Percentiles rank a stretch among this genome's conserved stretches.
Evolutionary conservation across 2,113 vertebrate genomes (phyloP).

Genomic region (Tinamus guttatus): DNA sequence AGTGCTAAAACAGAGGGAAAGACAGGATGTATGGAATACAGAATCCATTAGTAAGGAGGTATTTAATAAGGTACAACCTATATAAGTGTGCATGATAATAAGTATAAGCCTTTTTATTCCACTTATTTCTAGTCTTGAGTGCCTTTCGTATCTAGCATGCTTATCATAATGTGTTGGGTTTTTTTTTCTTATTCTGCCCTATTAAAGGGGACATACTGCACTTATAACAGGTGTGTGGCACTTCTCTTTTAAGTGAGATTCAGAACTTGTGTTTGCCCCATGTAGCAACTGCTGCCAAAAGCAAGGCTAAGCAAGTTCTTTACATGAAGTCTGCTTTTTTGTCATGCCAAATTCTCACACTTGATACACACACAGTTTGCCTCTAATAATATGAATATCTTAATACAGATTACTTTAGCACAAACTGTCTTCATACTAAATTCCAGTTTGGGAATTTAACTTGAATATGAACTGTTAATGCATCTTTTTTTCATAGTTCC

Average conservation of each 20-base stretch:
- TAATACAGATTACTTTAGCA: conserved; percentile 7
- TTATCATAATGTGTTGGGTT: background rate
- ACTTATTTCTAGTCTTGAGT: background rate
- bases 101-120: background rate
- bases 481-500: background rate
- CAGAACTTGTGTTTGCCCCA: background rate
- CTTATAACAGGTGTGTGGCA: background rate
- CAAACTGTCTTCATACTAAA: conserved; percentile 4
- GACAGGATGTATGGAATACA: conserved; percentile 80
- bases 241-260: background rate
- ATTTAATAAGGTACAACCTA: conserved; percentile 88
- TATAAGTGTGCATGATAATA: background rate
- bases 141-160: background rate
- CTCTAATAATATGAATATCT: background rate
- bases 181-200: background rate
- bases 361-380: background rate
- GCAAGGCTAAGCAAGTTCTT: background rate
- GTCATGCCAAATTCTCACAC: background rate
- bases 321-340: background rate
- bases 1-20: conserved; percentile 81
- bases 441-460: background rate
- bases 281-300: background rate
- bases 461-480: background rate
- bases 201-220: background rate
- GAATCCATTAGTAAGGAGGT: conserved; percentile 86